These are phyloP conservation scores for Drosophila acutilabella DNA, from an alignment of 2,888 invertebrate species.

Conservation along the genomic window DNA sequence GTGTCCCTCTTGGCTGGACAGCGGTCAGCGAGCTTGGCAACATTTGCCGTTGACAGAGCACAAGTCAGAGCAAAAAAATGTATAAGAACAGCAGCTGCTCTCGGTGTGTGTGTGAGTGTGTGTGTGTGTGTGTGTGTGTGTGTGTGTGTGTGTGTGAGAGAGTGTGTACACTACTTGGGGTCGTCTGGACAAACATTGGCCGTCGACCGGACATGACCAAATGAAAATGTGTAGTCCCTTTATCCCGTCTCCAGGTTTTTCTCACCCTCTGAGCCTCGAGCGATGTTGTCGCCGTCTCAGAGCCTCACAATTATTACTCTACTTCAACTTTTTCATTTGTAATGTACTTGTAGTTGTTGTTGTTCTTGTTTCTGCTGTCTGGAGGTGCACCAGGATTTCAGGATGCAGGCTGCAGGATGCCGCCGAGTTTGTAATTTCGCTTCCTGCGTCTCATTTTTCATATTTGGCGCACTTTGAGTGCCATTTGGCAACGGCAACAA, in stretches of 20 bases:
- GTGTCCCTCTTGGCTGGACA: conserved; percentile 64
- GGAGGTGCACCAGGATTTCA: conserved; percentile 72
- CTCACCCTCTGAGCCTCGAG: conserved; percentile 14
- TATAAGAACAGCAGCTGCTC: conserved; percentile 29
- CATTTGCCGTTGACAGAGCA: conserved; percentile 77
- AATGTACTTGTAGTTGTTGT: conserved; percentile 17
- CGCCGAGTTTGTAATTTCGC: conserved; percentile 68
- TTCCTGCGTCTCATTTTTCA: conserved; percentile 77
- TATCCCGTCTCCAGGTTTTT: conserved; percentile 38
- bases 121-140: conserved; percentile 40
- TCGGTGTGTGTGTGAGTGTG: conserved; percentile 36
- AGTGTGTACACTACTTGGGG: conserved; percentile 74
- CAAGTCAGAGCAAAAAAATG: conserved; percentile 51
- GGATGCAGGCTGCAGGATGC: conserved; percentile 44
- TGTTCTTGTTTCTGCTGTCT: conserved; percentile 40
- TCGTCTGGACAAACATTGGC: conserved; percentile 83
- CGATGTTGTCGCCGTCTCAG: conserved; percentile 58
- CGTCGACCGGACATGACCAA: conserved; percentile 80
- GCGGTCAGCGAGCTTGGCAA: conserved; percentile 68
- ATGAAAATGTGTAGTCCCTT: conserved; percentile 72
- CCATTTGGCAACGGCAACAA: conserved; percentile 71
- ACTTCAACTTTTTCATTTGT: conserved; percentile 70
- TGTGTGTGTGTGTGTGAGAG: conserved; percentile 30
- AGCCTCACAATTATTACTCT: conserved; percentile 68
- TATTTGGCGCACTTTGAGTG: conserved; percentile 74